These are phyloP conservation scores for Macquaria ambigua DNA, from an alignment of 2,113 vertebrate species.

Conservation along the genomic window DNA sequence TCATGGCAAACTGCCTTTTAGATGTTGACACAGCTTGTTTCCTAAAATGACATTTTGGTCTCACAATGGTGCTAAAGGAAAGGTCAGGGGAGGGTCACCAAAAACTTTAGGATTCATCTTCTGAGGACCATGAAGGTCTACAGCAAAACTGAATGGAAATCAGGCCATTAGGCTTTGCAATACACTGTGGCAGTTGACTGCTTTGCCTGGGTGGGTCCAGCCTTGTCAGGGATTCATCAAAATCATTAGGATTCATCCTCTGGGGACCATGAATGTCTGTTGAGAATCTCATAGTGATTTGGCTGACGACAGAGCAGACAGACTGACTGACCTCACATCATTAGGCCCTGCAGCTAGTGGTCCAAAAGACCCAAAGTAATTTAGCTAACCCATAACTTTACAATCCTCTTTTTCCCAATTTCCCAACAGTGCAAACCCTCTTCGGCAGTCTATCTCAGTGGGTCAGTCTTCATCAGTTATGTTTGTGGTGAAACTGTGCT, in stretches of 20 bases:
- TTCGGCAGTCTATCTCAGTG: background rate
- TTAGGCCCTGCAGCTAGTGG: background rate
- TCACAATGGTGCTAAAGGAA: background rate
- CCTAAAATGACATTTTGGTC: background rate
- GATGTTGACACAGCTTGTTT: background rate
- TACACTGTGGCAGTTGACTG: no score
- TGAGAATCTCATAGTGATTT: background rate
- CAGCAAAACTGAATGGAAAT: no score
- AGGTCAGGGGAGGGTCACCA: no score
- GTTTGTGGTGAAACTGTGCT: background rate
- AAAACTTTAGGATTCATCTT: background rate
- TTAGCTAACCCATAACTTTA: background rate
- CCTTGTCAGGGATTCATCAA: background rate
- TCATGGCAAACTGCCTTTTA: background rate
- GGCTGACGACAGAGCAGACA: background rate
- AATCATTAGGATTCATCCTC: background rate
- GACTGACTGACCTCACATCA: background rate
- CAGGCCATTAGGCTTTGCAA: no score
- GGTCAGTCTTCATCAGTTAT: background rate
- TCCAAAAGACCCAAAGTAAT: background rate
- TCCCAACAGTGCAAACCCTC: background rate
- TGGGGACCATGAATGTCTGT: background rate
- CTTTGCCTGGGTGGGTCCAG: no score
- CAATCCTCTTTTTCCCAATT: background rate
- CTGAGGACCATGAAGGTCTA: background rate